A percentile compares a stretch with the other conserved stretches of the same genome.
These are phyloP conservation scores for Pseudomyrmex dendroicus DNA, from an alignment of 1,140 invertebrate species.

Conservation along the genomic window DNA sequence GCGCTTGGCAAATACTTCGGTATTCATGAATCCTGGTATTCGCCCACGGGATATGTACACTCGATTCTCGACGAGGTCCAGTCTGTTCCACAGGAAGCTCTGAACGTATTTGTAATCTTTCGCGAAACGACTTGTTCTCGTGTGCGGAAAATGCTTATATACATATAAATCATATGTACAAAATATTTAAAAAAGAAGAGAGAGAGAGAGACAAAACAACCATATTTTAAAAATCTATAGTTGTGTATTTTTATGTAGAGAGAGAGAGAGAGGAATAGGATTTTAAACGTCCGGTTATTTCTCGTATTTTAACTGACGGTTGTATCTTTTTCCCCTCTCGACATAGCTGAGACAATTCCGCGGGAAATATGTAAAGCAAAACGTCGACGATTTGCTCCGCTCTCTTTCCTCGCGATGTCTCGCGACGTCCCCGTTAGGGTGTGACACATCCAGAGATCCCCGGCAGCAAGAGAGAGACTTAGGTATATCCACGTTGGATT, in stretches of 20 bases:
- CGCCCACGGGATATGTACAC: conserved; percentile 74
- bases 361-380: conserved; percentile 83
- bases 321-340: conserved; percentile 20
- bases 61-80: conserved; percentile 60
- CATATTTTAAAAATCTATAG: not conserved
- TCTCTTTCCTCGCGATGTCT: conserved; percentile 50
- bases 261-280: conserved; percentile 41
- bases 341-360: conserved; percentile 69
- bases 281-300: conserved; percentile 48
- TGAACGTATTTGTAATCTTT: not conserved
- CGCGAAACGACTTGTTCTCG: no score
- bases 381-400: conserved; percentile 81
- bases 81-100: not conserved
- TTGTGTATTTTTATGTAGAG: not conserved
- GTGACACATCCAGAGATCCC: conserved; percentile 44
- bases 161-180: not conserved
- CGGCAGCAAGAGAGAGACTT: conserved; percentile 52
- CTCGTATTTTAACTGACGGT: conserved; percentile 4
- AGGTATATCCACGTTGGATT: conserved; percentile 80
- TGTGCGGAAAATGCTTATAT: no score
- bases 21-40: conserved; percentile 82
- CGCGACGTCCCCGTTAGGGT: conserved; percentile 35
- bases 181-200: not conserved
- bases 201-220: not conserved
- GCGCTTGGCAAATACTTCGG: conserved; percentile 81